Percentiles rank a stretch among this genome's conserved stretches.
These are phyloP conservation scores for Embiotoca jacksoni DNA, from an alignment of 2,113 vertebrate genomes.

Conservation along the genomic window DNA sequence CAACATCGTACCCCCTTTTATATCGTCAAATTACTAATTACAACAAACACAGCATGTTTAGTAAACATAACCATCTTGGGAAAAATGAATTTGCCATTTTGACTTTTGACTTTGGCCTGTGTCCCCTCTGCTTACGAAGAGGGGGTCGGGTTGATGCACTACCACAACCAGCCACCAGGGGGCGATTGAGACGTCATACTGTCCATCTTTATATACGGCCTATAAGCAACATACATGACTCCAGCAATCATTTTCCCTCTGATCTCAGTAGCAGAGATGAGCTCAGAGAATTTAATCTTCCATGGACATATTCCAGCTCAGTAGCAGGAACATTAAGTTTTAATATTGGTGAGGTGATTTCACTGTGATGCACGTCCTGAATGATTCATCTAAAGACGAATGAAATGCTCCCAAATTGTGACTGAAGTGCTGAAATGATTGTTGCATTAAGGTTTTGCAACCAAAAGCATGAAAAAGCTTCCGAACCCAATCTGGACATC, in stretches of 20 bases:
- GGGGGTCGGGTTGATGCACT: no score
- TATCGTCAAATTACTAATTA: no score
- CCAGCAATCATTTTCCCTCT: not conserved
- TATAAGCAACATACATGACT: not conserved
- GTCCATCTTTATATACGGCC: no score
- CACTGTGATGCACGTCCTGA: not conserved
- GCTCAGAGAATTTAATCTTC: not conserved
- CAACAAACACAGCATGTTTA: no score
- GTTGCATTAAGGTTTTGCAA: not conserved
- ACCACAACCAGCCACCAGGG: no score
- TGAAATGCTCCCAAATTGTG: constrained; percentile 23
- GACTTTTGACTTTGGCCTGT: no score
- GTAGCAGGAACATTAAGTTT: constrained; percentile 12
- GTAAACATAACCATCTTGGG: no score
- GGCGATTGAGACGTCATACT: no score
- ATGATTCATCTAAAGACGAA: constrained; percentile 33
- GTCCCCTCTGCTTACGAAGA: no score
- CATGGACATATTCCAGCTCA: constrained; percentile 4
- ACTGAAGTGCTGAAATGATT: constrained; percentile 2
- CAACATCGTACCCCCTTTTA: no score
- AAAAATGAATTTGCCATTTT: no score
- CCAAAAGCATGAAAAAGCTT: not conserved
- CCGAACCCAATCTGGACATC: not conserved
- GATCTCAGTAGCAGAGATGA: not conserved
- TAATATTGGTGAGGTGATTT: constrained; percentile 12